Conservation (phyloP, 2,888 invertebrate genomes). For the Ochlodes sylvanus region DNA sequence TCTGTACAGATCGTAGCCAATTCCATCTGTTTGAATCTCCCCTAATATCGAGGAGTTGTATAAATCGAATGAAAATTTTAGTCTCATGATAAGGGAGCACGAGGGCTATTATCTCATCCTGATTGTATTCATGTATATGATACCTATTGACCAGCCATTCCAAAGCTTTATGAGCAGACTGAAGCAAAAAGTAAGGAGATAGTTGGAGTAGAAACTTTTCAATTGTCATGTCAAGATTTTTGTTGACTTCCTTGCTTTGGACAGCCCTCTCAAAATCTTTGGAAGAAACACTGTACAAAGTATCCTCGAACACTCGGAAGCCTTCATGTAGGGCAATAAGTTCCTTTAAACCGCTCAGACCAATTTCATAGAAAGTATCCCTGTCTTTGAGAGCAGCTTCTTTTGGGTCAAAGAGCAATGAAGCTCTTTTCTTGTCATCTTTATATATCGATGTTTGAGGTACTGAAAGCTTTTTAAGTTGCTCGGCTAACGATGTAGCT, state of each 20-base stretch:
- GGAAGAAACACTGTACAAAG: constrained; percentile 91
- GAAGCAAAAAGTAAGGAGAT: constrained; percentile 95
- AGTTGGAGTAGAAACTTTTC: constrained; percentile 91
- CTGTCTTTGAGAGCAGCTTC: constrained; percentile 95
- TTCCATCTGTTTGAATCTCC: constrained; percentile 87
- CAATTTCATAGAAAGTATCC: constrained; percentile 94
- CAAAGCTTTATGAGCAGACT: constrained; percentile 93
- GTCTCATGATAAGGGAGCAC: constrained; percentile 97
- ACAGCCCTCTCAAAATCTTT: constrained; percentile 93
- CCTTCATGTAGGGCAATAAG: constrained; percentile 89
- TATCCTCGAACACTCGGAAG: constrained; percentile 90
- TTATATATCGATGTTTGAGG: constrained; percentile 90
- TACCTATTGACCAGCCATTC: constrained; percentile 98
- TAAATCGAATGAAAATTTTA: constrained; percentile 92
- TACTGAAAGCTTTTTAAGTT: constrained; percentile 89
- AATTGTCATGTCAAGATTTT: constrained; percentile 90
- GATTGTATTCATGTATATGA: constrained; percentile 95
- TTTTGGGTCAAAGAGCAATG: constrained; percentile 94
- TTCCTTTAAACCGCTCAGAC: constrained; percentile 93
- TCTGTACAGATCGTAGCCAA: constrained; percentile 91
- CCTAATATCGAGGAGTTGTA: constrained; percentile 90
- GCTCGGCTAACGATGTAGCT: constrained; percentile 91
- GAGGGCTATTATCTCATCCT: constrained; percentile 90
- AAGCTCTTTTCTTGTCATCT: constrained; percentile 89
- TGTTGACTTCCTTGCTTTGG: constrained; percentile 90